A percentile compares a stretch with the other conserved stretches of the same genome.
These are phyloP conservation scores for Andrena flavipes DNA, from an alignment of 2,888 invertebrate genomes.

Conservation along the genomic window DNA sequence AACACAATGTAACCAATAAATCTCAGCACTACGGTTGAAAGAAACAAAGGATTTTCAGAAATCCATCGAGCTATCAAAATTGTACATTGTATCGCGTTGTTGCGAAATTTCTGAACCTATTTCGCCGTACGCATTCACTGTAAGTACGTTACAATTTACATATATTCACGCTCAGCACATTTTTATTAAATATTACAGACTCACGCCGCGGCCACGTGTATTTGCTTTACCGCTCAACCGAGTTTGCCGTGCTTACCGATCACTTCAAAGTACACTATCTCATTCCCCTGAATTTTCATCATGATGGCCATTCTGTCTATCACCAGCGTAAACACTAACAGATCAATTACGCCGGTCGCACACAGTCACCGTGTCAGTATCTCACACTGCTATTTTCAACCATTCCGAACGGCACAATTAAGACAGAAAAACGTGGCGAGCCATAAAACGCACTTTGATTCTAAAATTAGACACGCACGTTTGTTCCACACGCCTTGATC, in stretches of 20 bases:
- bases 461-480: not conserved
- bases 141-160: not conserved
- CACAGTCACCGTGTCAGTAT: not conserved
- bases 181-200: not conserved
- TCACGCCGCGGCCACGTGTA: not conserved
- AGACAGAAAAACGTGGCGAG: not conserved
- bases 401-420: not conserved
- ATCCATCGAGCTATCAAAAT: not conserved
- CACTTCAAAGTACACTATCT: conserved; percentile 71
- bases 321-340: not conserved
- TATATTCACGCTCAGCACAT: not conserved
- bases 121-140: not conserved
- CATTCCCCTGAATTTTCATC: conserved; percentile 75
- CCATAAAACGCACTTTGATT: conserved; percentile 3
- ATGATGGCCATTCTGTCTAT: conserved; percentile 71
- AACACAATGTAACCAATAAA: not conserved
- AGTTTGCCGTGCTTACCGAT: conserved; percentile 47
- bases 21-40: not conserved
- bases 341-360: not conserved
- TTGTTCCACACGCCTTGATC: conserved; percentile 2
- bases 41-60: not conserved
- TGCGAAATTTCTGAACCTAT: not conserved
- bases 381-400: not conserved
- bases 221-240: not conserved
- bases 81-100: not conserved